Base-by-base conservation (phyloP, 2,888 invertebrate species). In the Parnassius smintheus region DNA sequence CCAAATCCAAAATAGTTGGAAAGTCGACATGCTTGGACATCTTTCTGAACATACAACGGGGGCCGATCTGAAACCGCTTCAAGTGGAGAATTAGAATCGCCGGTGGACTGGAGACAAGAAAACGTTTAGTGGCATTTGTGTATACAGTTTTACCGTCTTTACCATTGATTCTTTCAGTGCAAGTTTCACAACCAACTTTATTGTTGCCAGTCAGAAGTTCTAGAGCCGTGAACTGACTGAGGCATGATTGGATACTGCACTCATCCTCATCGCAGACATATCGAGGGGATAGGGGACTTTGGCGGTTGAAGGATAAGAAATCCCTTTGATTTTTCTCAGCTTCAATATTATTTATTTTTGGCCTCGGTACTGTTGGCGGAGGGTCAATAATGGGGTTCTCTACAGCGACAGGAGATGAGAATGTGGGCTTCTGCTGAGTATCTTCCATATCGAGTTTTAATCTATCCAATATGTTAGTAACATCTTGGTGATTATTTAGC, bases 31-130 rank as follows among this genome's bases (percentile, higher is more conserved):
- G 95, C 66, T 96, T 95, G 10, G 95, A 94, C 73, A 98, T 94
- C 92, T 99, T 99, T 13, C 95, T 94, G 80, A 96, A 96, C 84
- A 94, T 93, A 80, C 93, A 93, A 7, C 94, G 90, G 57, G 95
- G 93, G 0, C 94, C 94, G 77, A 98, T 95, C 90, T 98, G 98
- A 91, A 99, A 99, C 67, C 99, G 92, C 87, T 99, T 99, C 68
- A 99, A 88, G 81, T 99, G 99, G 25, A 99, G 89, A 61, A 99
- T 99, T 1, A 99, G 93, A 59, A 99, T 96, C 4, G 98, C 96
- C 0, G 99, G 99, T 35, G 98, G 98, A 77, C 95, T 95, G 68
- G 96, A 96, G 44, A 99, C 95, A 49, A 98, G 92, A 83, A 97
- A 94, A 72, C 97, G 96, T 81, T 97, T 96, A 1, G 96, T 96